Evolutionary conservation across 2,797 vertebrate genomes (phyloP).

Genomic region (Melopsittacus undulatus): DNA sequence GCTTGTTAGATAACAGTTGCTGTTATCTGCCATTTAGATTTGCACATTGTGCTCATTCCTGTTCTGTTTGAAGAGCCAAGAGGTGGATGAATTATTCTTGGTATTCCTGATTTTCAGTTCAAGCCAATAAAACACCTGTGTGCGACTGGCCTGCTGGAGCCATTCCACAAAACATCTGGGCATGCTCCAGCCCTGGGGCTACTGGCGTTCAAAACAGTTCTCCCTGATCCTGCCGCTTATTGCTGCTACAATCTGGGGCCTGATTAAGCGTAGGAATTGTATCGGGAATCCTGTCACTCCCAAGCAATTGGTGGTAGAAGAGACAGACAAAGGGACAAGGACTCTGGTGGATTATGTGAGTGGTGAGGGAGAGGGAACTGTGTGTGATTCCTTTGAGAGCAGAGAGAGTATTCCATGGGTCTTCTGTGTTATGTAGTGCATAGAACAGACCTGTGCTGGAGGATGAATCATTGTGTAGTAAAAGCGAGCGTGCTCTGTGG

Average conservation of each 20-base stretch:
- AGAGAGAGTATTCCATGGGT: neutral
- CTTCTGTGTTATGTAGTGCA: fast-evolving
- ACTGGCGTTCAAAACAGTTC: neutral
- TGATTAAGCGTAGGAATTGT: neutral
- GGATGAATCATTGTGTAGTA: neutral
- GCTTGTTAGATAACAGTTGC: neutral
- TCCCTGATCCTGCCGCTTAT: neutral
- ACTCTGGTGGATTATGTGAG: neutral
- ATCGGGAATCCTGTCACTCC: neutral
- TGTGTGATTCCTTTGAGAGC: neutral
- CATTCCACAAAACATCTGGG: constrained; percentile 47
- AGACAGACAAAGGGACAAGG: neutral
- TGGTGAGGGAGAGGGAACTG: neutral
- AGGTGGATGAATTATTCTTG: constrained; percentile 32
- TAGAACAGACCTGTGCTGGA: neutral
- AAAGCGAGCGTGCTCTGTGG: neutral
- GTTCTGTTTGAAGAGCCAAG: constrained; percentile 18
- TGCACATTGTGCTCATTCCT: neutral
- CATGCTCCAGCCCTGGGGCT: constrained; percentile 52
- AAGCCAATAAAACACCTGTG: constrained; percentile 67
- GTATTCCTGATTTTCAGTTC: constrained; percentile 48
- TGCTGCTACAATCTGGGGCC: neutral
- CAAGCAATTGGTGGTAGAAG: neutral
- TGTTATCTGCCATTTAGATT: constrained; percentile 20
- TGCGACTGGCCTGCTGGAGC: neutral